Evolutionary conservation across 2,113 vertebrate species (phyloP).

Genomic region (Eulemur macaco): DNA sequence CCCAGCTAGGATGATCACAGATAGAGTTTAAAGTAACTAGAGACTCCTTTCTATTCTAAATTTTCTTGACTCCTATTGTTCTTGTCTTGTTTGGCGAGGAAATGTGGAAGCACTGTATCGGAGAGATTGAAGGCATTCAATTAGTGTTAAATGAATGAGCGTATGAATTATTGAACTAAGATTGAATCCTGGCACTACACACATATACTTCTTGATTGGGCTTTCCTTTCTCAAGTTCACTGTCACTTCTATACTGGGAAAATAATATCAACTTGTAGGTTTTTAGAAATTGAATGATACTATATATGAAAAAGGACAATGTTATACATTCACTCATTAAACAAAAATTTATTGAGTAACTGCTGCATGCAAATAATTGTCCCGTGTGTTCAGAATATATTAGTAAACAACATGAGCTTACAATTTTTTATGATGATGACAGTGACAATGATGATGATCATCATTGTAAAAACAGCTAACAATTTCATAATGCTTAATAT

Average conservation of each 20-base stretch:
- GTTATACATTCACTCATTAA: background rate
- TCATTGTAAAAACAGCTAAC: background rate
- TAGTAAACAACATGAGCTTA: background rate
- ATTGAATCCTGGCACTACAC: background rate
- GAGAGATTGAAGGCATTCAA: background rate
- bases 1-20: background rate
- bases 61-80: background rate
- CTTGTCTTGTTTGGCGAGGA: background rate
- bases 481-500: background rate
- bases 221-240: background rate
- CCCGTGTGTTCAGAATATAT: background rate
- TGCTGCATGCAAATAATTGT: background rate
- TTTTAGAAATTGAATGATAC: background rate
- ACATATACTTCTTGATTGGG: background rate
- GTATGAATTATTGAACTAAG: background rate
- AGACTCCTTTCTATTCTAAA: background rate
- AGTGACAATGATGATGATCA: background rate
- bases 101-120: background rate
- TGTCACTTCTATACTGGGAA: background rate
- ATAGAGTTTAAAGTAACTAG: background rate
- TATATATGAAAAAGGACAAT: background rate
- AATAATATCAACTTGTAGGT: background rate
- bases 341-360: background rate
- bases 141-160: background rate
- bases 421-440: background rate